Evolutionary conservation across 2,888 invertebrate genomes (phyloP).

Genomic region (Rhogogaster chlorosoma): DNA sequence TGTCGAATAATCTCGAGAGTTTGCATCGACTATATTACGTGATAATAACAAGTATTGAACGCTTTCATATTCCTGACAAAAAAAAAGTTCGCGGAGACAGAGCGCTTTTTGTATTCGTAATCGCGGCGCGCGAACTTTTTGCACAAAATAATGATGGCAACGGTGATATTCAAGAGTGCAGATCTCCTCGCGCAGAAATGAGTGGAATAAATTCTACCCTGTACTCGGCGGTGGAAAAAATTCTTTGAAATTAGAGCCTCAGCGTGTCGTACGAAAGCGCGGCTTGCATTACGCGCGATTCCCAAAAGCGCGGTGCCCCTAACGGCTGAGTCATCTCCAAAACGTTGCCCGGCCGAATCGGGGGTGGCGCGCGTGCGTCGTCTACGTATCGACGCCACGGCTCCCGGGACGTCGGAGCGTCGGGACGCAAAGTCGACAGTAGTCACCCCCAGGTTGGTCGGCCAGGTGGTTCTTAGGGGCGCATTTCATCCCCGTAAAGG

Average conservation of each 20-base stretch:
- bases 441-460: slow-evolving; percentile 74
- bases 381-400: slow-evolving; percentile 71
- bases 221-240: not conserved
- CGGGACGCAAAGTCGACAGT: slow-evolving; percentile 63
- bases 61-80: not conserved
- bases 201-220: not conserved
- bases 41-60: not conserved
- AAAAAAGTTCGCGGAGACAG: not conserved
- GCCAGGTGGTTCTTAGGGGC: slow-evolving; percentile 63
- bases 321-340: slow-evolving; percentile 56
- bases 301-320: slow-evolving; percentile 40
- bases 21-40: no score
- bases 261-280: not conserved
- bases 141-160: not conserved
- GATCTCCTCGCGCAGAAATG: not conserved
- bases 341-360: slow-evolving; percentile 60
- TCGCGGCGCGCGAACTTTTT: not conserved
- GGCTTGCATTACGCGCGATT: slow-evolving; percentile 27
- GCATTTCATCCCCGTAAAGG: not conserved
- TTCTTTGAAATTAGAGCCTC: not conserved
- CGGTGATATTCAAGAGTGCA: not conserved
- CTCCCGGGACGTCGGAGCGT: slow-evolving; percentile 69
- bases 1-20: no score
- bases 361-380: slow-evolving; percentile 76
- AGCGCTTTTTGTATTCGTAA: not conserved